Evolutionary conservation across 2,113 vertebrate species (phyloP).

Genomic region (Corythaixoides concolor): DNA sequence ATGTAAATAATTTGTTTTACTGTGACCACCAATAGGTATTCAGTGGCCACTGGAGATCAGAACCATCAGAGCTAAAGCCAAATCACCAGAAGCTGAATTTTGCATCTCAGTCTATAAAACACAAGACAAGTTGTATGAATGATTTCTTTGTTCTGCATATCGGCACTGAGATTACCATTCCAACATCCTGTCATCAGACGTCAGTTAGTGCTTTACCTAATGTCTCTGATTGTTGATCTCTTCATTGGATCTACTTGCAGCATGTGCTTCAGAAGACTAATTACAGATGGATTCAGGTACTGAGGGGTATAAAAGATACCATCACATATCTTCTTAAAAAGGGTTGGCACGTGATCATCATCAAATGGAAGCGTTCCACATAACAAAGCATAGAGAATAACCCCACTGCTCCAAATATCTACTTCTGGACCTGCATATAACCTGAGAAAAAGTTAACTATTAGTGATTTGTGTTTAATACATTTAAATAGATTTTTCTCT

Average conservation of each 20-base stretch:
- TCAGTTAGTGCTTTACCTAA: slow-evolving; percentile 79
- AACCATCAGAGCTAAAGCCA: neutral
- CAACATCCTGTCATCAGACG: neutral
- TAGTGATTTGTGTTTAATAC: neutral
- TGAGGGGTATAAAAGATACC: slow-evolving; percentile 98
- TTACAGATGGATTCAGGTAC: slow-evolving; percentile 91
- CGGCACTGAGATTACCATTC: neutral
- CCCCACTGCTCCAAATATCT: slow-evolving; percentile 98
- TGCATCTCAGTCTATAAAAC: neutral
- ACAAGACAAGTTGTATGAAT: accelerated
- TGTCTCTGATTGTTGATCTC: slow-evolving; percentile 96
- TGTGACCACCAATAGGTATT: neutral
- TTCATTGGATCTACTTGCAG: slow-evolving; percentile 99
- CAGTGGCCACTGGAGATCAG: neutral
- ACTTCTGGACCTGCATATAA: slow-evolving; percentile 97
- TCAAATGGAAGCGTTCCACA: slow-evolving; percentile 97
- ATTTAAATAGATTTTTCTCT: neutral
- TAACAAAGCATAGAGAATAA: slow-evolving; percentile 95
- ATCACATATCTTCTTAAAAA: slow-evolving; percentile 99
- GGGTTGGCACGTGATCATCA: slow-evolving; percentile 97
- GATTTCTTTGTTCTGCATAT: neutral
- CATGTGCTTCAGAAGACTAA: slow-evolving; percentile 95
- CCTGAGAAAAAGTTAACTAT: slow-evolving; percentile 70
- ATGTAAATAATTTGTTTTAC: neutral
- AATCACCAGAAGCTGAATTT: neutral